Base-by-base conservation (phyloP, 2,113 vertebrate species). In the Bubo scandiacus region DNA sequence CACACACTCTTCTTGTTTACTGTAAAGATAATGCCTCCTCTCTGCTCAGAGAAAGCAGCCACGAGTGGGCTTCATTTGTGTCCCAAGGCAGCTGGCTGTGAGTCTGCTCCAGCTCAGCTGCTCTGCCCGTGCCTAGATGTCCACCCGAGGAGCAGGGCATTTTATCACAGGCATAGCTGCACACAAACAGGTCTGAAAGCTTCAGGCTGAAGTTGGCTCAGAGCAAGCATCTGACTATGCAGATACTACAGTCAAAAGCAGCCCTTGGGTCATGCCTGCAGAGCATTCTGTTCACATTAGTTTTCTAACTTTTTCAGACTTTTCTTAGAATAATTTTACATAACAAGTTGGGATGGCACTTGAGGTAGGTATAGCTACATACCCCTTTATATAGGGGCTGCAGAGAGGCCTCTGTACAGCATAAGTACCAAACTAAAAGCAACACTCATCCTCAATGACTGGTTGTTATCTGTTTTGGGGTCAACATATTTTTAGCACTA, bases 221-320 rank as follows among this genome's bases (percentile, higher is more conserved):
- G 68, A 84, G 89, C 63, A 67, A 81, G 34, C 61, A 79, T 84
- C 95, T 95, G 91, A 91, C 94, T 87, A 34, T 34, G 77, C 77
- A 94, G 91, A 89, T 92, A 85, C 42, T 51, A 20, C 42, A 68
- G 68, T 5, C 3, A 0, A 93, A 82, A 92, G 66, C 81, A 93
- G 78, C 88, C 90, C 67, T 72, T 62, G 51, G 81, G 93, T 92
- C 3, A 4, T 84, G 93, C 94, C 88, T 88, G 75, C 68, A 95
- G 91, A 95, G 45, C 72, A 66, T 63, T 84, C 57, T 47, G 26
- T 30, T 92, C 5, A 0, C 47, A 66, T 78, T 66, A 36, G 13
- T 81, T 88, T 73, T 70, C 87, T 89, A 81, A 94, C 55, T 94
- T 94, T 90, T 70, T 88, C 79, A 86, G 66, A 72, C 67, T 96